phyloP scores from a whole-genome alignment of 1,140 invertebrate species.

The Goniozus legneri region DNA sequence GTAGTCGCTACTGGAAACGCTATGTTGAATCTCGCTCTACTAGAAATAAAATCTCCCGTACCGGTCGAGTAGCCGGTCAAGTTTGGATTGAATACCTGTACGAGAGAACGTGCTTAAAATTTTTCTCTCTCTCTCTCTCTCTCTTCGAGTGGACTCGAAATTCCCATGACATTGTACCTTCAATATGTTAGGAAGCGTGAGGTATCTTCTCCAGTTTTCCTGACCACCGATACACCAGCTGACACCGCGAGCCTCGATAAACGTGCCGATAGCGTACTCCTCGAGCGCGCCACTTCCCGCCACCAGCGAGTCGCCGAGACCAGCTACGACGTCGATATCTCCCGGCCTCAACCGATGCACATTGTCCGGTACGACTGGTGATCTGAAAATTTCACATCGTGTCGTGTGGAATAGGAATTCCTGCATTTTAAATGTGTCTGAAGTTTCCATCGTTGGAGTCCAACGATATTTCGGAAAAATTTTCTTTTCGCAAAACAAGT shows the following conservation, averaged over 20 bases:
- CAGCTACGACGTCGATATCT: conserved; percentile 75
- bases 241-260: conserved; percentile 73
- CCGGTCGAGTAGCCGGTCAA: conserved; percentile 68
- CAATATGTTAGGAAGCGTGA: conserved; percentile 70
- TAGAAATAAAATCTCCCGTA: conserved; percentile 67
- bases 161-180: conserved; percentile 50
- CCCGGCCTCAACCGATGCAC: conserved; percentile 68
- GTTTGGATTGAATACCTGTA: conserved; percentile 62
- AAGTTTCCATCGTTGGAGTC: not conserved
- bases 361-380: conserved; percentile 39
- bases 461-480: not conserved
- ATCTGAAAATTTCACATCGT: conserved; percentile 22
- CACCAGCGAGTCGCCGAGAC: conserved; percentile 75
- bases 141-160: not conserved
- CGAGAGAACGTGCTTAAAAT: not conserved
- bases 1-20: conserved; percentile 70
- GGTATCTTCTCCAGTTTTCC: conserved; percentile 63
- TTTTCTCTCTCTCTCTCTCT: too few relatives aligned
- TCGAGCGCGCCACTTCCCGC: conserved; percentile 75
- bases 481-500: not conserved
- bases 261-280: conserved; percentile 67
- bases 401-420: not conserved
- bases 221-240: conserved; percentile 75
- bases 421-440: not conserved
- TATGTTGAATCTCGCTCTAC: conserved; percentile 64